Evolutionary conservation across 35 echinoderm and acorn worm genomes (phyloP).

Genomic region (Ophiothrix spiculata): DNA sequence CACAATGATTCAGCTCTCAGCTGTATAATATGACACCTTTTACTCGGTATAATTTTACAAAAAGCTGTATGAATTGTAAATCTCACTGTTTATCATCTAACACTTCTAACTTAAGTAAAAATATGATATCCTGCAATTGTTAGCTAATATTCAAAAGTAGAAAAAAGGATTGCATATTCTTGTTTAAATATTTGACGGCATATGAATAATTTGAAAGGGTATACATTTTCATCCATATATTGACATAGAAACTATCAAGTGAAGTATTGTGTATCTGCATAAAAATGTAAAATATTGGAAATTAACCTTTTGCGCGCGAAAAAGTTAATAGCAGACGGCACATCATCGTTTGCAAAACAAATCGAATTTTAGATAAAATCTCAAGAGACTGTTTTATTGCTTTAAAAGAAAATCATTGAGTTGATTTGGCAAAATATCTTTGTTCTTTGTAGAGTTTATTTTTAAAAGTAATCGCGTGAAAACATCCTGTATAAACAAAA

Average conservation of each 20-base stretch:
- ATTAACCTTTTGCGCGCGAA: no score
- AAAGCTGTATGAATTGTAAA: background rate
- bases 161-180: background rate
- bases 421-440: background rate
- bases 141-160: conserved; percentile 6
- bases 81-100: background rate
- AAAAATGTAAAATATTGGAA: background rate
- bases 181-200: conserved; percentile 1
- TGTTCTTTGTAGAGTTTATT: background rate
- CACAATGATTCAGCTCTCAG: background rate
- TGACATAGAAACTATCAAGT: background rate
- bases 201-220: background rate
- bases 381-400: background rate
- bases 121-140: background rate
- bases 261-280: background rate
- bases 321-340: background rate
- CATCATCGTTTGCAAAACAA: background rate
- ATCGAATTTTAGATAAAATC: background rate
- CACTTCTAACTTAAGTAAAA: background rate
- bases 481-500: no score
- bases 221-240: conserved; percentile 12
- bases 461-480: no score
- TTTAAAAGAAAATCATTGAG: background rate
- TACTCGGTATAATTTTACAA: background rate
- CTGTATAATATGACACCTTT: background rate